Evolutionary conservation across 1,140 invertebrate species (phyloP).

Genomic region (Diorhabda sublineata): DNA sequence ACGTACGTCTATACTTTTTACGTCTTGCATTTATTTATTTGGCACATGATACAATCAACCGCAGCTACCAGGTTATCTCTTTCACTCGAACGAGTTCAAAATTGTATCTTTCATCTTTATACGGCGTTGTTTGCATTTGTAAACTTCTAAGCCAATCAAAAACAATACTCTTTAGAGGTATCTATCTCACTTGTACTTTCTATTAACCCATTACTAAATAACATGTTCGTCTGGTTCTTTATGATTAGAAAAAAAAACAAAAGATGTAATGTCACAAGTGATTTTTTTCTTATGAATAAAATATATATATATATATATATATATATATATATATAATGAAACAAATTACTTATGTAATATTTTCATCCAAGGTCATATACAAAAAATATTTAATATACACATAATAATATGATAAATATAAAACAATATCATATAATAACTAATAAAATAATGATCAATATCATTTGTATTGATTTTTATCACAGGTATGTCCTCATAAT

Average conservation of each 20-base stretch:
- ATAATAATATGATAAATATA: no score
- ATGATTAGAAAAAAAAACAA: not conserved
- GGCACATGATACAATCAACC: slow-evolving; percentile 26
- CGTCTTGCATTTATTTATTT: slow-evolving; percentile 37
- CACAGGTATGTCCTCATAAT: no score
- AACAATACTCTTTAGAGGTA: slow-evolving; percentile 11
- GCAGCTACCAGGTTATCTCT: slow-evolving; percentile 14
- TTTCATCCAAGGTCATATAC: no score
- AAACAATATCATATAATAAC: no score
- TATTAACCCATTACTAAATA: not conserved
- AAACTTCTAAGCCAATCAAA: slow-evolving; percentile 26
- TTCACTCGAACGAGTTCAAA: slow-evolving; percentile 19
- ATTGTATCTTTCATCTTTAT: slow-evolving; percentile 12
- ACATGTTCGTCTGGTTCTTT: not conserved
- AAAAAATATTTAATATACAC: no score
- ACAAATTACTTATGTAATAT: no score
- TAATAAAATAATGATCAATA: no score
- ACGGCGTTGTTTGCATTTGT: slow-evolving; percentile 20
- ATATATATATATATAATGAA: no score
- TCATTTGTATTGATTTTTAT: no score
- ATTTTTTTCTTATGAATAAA: not conserved
- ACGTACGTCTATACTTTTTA: slow-evolving; percentile 28
- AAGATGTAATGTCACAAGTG: not conserved
- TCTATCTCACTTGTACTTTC: slow-evolving; percentile 19
- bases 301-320: not conserved